Conservation (phyloP, 2,888 invertebrate species). For the Harpagoxenus sublaevis region DNA sequence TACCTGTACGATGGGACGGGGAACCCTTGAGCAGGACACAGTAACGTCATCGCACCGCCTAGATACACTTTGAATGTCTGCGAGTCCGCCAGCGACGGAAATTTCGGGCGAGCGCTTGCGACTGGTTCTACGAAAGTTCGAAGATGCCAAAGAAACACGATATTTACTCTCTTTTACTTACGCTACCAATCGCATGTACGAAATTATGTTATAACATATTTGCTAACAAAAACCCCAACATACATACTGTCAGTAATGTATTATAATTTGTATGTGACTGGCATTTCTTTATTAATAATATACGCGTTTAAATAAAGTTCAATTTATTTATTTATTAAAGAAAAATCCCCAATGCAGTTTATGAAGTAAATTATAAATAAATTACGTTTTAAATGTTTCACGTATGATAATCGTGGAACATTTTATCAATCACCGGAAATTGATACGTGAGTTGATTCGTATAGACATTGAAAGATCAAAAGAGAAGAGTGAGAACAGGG, state of each 20-base stretch:
- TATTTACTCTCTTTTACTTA: background rate
- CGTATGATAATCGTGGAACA: background rate
- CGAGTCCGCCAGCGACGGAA: conserved; percentile 87
- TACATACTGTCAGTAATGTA: background rate
- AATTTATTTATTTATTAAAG: background rate
- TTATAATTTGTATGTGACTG: background rate
- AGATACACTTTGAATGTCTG: conserved; percentile 84
- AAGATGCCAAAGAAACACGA: conserved; percentile 17
- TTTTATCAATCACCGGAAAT: background rate
- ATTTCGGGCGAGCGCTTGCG: conserved; percentile 89
- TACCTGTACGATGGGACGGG: conserved; percentile 87
- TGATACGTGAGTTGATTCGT: background rate
- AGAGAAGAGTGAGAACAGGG: background rate
- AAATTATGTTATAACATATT: background rate
- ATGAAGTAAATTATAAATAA: background rate
- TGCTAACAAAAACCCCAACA: background rate
- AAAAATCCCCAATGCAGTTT: background rate
- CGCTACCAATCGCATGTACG: background rate
- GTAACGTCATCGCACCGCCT: conserved; percentile 85
- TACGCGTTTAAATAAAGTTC: background rate
- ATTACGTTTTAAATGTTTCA: background rate
- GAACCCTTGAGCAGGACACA: conserved; percentile 88
- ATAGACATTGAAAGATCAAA: conserved; percentile 5
- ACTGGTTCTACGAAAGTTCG: conserved; percentile 87
- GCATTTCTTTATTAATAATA: background rate